Evolutionary conservation across 2,888 invertebrate genomes (phyloP), one percentile per base, ranked within the genome.

Genomic region (Heliconius sara): DNA sequence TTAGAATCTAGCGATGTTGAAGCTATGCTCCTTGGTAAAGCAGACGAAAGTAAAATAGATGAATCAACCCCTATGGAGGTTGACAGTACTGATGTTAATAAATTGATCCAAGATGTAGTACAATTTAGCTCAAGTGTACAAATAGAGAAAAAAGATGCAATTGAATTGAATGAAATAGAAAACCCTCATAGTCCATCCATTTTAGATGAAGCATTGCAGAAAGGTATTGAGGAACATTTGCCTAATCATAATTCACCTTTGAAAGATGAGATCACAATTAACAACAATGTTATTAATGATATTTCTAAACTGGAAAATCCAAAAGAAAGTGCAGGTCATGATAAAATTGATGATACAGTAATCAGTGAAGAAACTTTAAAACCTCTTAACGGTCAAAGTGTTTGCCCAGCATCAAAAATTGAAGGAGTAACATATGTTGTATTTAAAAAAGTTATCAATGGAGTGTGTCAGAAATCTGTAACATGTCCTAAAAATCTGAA

Each of bases 1-100:
- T 85, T 94, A 83, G 92, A 93, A 83, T 92, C 94, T 5, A 93
- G 89, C 85, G 95, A 95, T 90, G 94, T 95, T 16, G 95, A 95
- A 88, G 94, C 95, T 10, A 95, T 95, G 91, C 90, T 95, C 22
- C 88, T 94, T 60, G 95, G 94, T 19, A 93, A 94, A 76, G 47
- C 89, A 65, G 87, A 87, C 83, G 78, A 84, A 22, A 84, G 82
- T 78, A 88, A 89, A 83, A 81, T 85, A 47, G 73, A 84, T 34
- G 87, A 87, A 63, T 60, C 79, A 25, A 63, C 68, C n/a, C 74
- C 79, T 25, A 79, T 79, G 79, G 79, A 79, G 60, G 75, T 79
- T 47, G 93, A 92, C 71, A 90, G 83, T 77, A 73, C 88, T 57
- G 89, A 87, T 80, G 88, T 90, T 78, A 87, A 85, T 76, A 87